Conservation (phyloP, 2,113 vertebrate genomes). For the human region DNA sequence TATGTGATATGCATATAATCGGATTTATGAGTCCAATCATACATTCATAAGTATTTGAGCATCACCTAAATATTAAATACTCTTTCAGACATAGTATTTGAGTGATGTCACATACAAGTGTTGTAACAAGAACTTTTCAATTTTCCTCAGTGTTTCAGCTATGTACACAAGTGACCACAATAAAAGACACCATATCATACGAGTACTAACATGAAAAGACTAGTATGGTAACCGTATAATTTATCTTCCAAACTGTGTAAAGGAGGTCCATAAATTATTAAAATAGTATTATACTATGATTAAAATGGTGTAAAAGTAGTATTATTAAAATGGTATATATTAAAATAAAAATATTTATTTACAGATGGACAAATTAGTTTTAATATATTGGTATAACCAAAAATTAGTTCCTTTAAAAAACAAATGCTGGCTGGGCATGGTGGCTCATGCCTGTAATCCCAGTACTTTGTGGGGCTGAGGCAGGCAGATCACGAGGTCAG, state of each 20-base stretch:
- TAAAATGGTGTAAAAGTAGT: too few relatives aligned
- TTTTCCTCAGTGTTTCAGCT: background rate
- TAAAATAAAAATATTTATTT: background rate
- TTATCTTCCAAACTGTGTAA: background rate
- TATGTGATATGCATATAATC: background rate
- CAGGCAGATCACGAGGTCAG: too few relatives aligned
- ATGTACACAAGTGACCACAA: background rate
- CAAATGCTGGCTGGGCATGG: background rate
- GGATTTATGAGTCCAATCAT: background rate
- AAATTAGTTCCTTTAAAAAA: background rate
- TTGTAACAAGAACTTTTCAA: background rate
- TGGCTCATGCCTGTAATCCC: too few relatives aligned
- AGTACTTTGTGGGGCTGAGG: too few relatives aligned
- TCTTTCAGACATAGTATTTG: background rate
- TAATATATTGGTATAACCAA: background rate
- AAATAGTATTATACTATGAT: background rate
- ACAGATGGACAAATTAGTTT: background rate
- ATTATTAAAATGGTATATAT: too few relatives aligned
- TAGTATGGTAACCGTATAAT: background rate
- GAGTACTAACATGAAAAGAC: background rate
- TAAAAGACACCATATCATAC: background rate
- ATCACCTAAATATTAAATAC: background rate
- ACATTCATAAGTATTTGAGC: background rate
- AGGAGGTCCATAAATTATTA: background rate
- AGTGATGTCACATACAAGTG: background rate